These are phyloP conservation scores for Eupithecia vulgata DNA, from an alignment of 2,888 invertebrate genomes.

Conservation along the genomic window DNA sequence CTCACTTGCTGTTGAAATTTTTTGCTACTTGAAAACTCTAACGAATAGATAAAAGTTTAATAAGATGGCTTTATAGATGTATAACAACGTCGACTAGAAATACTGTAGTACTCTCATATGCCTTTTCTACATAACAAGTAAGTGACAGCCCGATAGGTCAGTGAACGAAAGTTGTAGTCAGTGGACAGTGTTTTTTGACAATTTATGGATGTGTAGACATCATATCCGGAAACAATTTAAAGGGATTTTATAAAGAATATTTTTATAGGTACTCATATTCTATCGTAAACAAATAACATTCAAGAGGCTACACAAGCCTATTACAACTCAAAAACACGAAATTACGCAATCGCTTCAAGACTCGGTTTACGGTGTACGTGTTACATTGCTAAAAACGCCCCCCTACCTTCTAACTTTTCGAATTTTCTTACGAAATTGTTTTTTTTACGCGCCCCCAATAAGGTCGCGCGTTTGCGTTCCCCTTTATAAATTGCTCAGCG, in stretches of 20 bases:
- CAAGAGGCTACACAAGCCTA: conserved; percentile 32
- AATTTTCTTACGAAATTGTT: conserved; percentile 56
- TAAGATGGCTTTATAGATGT: neutral
- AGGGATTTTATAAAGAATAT: neutral
- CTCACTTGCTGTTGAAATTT: no score
- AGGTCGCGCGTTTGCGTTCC: conserved; percentile 40
- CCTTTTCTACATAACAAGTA: neutral
- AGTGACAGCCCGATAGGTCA: neutral
- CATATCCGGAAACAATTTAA: neutral
- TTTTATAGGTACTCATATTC: neutral
- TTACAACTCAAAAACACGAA: conserved; percentile 46
- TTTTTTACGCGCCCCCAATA: conserved; percentile 51
- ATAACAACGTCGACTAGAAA: neutral
- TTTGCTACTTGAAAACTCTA: neutral
- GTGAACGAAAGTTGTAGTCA: neutral
- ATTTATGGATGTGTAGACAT: neutral
- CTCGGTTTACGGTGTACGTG: conserved; percentile 46
- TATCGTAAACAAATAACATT: neutral
- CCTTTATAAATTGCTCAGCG: conserved; percentile 57
- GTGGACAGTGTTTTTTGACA: neutral
- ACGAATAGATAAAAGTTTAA: neutral
- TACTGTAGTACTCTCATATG: neutral
- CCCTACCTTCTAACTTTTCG: conserved; percentile 50
- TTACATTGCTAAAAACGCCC: conserved; percentile 48
- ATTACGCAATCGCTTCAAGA: conserved; percentile 50